phyloP scores from a whole-genome alignment of 2,113 vertebrate species.

The Brachyhypopomus occidentalis region DNA sequence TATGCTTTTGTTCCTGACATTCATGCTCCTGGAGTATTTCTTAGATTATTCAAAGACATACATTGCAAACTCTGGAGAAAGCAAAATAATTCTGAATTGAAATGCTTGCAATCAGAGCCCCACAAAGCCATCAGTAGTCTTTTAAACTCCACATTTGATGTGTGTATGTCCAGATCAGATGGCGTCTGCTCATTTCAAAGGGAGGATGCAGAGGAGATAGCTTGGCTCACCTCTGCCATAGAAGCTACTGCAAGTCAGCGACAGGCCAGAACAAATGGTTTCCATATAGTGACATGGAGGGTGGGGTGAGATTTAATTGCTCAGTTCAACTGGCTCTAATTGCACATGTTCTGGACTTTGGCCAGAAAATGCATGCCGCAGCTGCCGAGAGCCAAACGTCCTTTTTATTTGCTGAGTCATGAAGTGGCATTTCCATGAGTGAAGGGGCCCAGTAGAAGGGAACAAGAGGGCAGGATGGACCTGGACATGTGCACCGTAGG shows the following conservation, averaged over 20 bases:
- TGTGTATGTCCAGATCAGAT: too few species aligned
- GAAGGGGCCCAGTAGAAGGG: neutral
- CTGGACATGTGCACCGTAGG: neutral
- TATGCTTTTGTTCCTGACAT: too few species aligned
- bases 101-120: too few species aligned
- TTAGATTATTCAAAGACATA: too few species aligned
- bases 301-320: slow-evolving; percentile 34
- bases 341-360: slow-evolving; percentile 32
- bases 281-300: neutral
- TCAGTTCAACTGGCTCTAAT: slow-evolving; percentile 24
- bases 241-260: neutral
- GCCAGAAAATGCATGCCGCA: neutral
- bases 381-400: slow-evolving; percentile 13
- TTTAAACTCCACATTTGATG: too few species aligned
- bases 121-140: too few species aligned
- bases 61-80: too few species aligned
- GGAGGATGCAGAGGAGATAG: neutral
- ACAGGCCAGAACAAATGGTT: slow-evolving; percentile 11
- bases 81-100: too few species aligned
- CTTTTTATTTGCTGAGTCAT: slow-evolving; percentile 35
- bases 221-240: slow-evolving; percentile 29
- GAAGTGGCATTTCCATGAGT: slow-evolving; percentile 18
- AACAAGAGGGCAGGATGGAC: neutral
- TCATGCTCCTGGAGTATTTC: too few species aligned
- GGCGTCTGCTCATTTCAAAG: neutral